phyloP scores from a whole-genome alignment of 2,888 invertebrate species.

The Incurvaria masculella region DNA sequence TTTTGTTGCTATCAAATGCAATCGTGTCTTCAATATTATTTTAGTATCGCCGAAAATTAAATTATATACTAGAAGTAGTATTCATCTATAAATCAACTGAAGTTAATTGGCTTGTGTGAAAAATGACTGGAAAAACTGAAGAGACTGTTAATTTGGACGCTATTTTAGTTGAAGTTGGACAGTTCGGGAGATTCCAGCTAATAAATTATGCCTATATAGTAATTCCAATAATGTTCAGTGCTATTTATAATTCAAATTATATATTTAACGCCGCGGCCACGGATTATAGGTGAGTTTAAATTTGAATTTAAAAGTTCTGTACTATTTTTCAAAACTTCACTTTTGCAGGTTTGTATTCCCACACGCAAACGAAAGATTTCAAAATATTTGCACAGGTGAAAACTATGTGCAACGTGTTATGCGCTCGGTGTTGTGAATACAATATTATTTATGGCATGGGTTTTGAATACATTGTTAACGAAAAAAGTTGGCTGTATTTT shows the following conservation, averaged over 20 bases:
- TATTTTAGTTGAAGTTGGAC: slow-evolving; percentile 35
- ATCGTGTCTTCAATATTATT: too few species aligned
- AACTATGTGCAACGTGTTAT: neutral
- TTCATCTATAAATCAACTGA: too few species aligned
- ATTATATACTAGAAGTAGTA: too few species aligned
- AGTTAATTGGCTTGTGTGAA: too few species aligned
- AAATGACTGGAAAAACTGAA: too few species aligned
- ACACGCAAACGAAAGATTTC: neutral
- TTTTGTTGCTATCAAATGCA: too few species aligned
- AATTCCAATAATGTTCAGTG: slow-evolving; percentile 42
- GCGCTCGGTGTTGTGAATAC: neutral
- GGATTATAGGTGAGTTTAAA: slow-evolving; percentile 46
- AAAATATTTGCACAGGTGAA: neutral
- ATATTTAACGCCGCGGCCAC: slow-evolving; percentile 46
- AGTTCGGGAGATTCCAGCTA: slow-evolving; percentile 44
- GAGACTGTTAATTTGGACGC: slow-evolving; percentile 31
- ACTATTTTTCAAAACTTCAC: too few species aligned
- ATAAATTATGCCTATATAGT: slow-evolving; percentile 36
- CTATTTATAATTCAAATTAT: slow-evolving; percentile 47
- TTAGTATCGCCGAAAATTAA: too few species aligned
- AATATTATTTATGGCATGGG: neutral
- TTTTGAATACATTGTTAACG: neutral
- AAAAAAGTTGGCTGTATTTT: too few species aligned
- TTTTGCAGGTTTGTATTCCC: neutral
- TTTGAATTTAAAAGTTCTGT: too few species aligned